Evolutionary conservation across 92 coral and sea anemone genomes (phyloP).

Genomic region (Virgularia gustaviana): DNA sequence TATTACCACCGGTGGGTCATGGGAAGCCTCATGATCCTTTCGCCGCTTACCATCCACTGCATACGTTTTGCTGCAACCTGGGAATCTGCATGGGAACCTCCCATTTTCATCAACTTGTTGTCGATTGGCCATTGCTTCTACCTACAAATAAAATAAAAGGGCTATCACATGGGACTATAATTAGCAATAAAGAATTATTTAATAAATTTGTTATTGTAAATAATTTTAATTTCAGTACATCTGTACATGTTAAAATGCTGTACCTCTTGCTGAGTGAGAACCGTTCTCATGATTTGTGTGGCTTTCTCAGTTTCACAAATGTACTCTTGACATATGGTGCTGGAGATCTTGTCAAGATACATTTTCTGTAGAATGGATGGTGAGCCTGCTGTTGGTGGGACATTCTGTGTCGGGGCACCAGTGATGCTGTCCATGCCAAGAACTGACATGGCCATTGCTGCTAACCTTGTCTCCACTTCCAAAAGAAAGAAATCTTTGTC

Average conservation of each 20-base stretch:
- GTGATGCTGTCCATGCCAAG: constrained; percentile 37
- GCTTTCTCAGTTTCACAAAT: constrained; percentile 4
- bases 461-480: constrained; percentile 50
- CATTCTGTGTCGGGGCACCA: constrained; percentile 35
- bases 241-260: no score
- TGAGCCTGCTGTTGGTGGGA: constrained; percentile 36
- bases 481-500: constrained; percentile 50
- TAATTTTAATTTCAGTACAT: no score
- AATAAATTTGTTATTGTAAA: no score
- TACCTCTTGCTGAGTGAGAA: constrained; percentile 47
- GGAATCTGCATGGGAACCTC: constrained; percentile 19
- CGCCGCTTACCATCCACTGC: constrained; percentile 14
- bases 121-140: no score
- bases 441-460: constrained; percentile 48
- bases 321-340: constrained; percentile 40
- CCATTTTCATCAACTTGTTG: constrained; percentile 14
- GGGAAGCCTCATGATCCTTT: constrained; percentile 21
- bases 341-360: constrained; percentile 38
- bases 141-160: no score
- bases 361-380: constrained; percentile 34
- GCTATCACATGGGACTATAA: no score
- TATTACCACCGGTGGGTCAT: constrained; percentile 16
- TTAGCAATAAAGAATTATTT: no score
- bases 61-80: constrained; percentile 27
- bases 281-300: constrained; percentile 27